Evolutionary conservation across 2,113 vertebrate species (phyloP), one percentile per base, ranked within the genome.

Genomic region (Bufo gargarizans): DNA sequence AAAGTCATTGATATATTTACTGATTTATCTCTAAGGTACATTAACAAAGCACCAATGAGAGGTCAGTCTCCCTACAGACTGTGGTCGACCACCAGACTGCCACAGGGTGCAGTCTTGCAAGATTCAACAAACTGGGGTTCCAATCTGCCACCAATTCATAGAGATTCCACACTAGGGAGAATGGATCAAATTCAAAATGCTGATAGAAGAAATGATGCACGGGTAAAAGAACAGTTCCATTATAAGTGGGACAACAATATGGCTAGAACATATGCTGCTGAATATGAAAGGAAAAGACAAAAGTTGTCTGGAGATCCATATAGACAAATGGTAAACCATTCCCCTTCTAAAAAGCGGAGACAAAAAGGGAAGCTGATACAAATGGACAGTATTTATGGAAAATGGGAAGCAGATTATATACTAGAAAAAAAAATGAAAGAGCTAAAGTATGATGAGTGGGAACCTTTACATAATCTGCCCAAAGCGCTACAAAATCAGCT

Each of bases 61-160:
- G n/a, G 56, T 8, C 86, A 55, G 12, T 71, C 77, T 67, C n/a
- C 81, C 3, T 58, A 77, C 7, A 84, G 58, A 65, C 33, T 17
- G 33, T n/a, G n/a, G 81, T 77, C 87, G 47, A 16, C 86, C 49
- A 84, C 78, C 3, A 87, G 56, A 20, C 55, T 84, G 2, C 61
- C 16, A 67, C 76, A 65, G 14, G 55, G 82, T 8, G 19, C 74
- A 0, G 65, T 67, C 0, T 82, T 91, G 33, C 91, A 90, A 88
- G 91, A 91, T 56, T 91, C 91, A 45, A 89, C 89, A 47, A 86
- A 88, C 84, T 84, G 86, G 67, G 43, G n/a, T 45, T 43, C 81
- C 10, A 69, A 65, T 67, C 3, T 78, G 3, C 59, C 72, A 19
- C 50, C 47, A 20, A 50, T 50, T 56, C 50, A 50, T 55, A 67